Percentiles rank a stretch among this genome's conserved stretches.
Evolutionary conservation across 2,113 vertebrate species (phyloP).

Genomic region (Rattus norvegicus): GRCr8 NC_086026.1:29888001-29888500

Average conservation of each 20-base stretch:
- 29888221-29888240: constrained; percentile 74
- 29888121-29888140: constrained; percentile 26
- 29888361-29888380: constrained; percentile 45
- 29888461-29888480: constrained; percentile 67
- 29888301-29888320: constrained; percentile 53
- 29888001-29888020: neutral
- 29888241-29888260: constrained; percentile 64
- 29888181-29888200: constrained; percentile 44
- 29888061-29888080: neutral
- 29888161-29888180: neutral
- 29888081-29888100: neutral
- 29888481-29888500: constrained; percentile 20
- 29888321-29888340: constrained; percentile 56
- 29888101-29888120: neutral
- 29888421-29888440: constrained; percentile 60
- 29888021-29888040: neutral
- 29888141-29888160: constrained; percentile 53
- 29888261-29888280: constrained; percentile 43
- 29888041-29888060: neutral
- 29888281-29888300: neutral
- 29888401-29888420: constrained; percentile 57
- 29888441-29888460: constrained; percentile 58
- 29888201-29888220: constrained; percentile 32
- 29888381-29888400: constrained; percentile 66
- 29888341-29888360: constrained; percentile 56